phyloP scores from a whole-genome alignment of 1,140 invertebrate species.

The Argopecten irradians region DNA sequence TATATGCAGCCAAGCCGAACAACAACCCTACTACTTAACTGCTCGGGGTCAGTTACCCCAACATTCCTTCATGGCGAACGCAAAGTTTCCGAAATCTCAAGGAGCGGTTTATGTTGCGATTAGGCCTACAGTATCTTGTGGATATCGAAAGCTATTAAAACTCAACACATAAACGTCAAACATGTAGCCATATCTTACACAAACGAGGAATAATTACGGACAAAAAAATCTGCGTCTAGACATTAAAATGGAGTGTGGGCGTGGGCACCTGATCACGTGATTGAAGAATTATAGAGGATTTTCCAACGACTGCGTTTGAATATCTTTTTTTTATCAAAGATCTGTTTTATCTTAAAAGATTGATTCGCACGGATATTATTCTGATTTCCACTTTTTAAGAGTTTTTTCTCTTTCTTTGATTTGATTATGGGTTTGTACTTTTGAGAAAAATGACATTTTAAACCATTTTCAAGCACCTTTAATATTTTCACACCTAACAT shows the following conservation, averaged over 20 bases:
- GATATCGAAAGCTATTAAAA: constrained; percentile 1
- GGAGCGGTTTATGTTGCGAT: neutral
- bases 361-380: no score
- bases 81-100: neutral
- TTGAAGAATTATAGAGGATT: neutral
- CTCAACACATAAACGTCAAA: neutral
- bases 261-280: neutral
- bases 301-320: no score
- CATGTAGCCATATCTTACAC: neutral
- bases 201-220: neutral
- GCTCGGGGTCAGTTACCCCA: neutral
- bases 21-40: no score
- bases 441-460: no score
- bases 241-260: neutral
- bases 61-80: neutral
- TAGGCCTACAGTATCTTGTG: neutral
- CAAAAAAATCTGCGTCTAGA: neutral
- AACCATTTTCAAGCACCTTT: no score
- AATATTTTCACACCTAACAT: no score
- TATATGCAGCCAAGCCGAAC: no score
- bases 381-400: no score
- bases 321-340: no score
- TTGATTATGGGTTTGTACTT: no score
- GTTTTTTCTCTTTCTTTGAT: no score
- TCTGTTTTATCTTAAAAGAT: no score